Evolutionary conservation across 2,888 invertebrate genomes (phyloP), one percentile per base, ranked within the genome.

Genomic region (Nemapogon koenigi): DNA sequence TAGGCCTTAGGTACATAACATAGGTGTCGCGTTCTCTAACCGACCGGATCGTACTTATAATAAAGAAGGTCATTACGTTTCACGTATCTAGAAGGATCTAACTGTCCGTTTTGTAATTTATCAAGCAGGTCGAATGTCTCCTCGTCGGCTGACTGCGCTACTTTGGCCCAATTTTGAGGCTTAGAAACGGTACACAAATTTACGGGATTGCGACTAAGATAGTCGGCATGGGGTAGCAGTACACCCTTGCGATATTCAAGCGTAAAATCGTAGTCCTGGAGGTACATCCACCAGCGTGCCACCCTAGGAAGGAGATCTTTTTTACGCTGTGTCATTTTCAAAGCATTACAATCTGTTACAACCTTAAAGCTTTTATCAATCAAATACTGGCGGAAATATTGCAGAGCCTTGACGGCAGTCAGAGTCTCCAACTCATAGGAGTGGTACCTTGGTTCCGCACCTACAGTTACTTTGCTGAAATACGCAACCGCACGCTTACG

Each of bases 1-100:
- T 49, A 42, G 1, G 50, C 52, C 16, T 47, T 55, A 0, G 55
- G 52, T 0, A 53, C 40, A 11, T 35, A 53, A 33, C 51, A 52
- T 0, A 52, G 25, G 0, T 47, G 17, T 0, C 48, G 26, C 0
- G 49, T 1, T 1, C 48, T 29, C 22, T 50, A 49, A 1, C 51
- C 53, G 0, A 40, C 32, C 0, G 43, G 39, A 2, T 35, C 11
- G 30, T 41, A 44, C 3, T 40, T 39, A 14, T 43, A 43, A 17
- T 37, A 46, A 1, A 48, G 27, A 2, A 42, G 15, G n/a, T 43
- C 44, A 16, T 48, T 46, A 2, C 31, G 18, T 16, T 19, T 22
- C 4, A 42, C 35, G 14, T 46, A 48, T 2, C 42, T 36, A 4
- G 22, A 35, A 14, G 46, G 0, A 25, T 55, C 53, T 28, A 53